These are phyloP conservation scores for Bovichtus diacanthus DNA, from an alignment of 2,797 vertebrate species.

Conservation along the genomic window DNA sequence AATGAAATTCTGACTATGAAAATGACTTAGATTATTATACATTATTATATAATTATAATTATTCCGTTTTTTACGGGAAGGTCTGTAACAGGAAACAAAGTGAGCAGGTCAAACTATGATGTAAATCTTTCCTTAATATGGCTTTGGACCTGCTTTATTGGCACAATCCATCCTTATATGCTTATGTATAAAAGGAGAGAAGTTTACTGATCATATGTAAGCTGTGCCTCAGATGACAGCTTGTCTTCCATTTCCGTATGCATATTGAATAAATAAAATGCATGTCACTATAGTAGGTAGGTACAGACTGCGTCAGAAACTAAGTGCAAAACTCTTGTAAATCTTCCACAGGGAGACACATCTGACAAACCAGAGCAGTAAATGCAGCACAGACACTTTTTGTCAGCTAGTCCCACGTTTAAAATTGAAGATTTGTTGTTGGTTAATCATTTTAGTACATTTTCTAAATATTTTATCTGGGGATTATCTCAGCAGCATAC, in stretches of 20 bases:
- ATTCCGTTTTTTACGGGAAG: background rate
- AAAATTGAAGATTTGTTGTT: background rate
- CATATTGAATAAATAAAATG: constrained; percentile 12
- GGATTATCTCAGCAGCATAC: constrained; percentile 12
- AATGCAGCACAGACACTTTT: constrained; percentile 7
- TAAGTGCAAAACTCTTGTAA: background rate
- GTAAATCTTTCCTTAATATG: background rate
- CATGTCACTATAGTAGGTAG: background rate
- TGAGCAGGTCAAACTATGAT: background rate
- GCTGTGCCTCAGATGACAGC: background rate
- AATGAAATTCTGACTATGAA: background rate
- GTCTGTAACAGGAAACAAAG: background rate
- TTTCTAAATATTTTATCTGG: constrained; percentile 9
- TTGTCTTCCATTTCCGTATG: background rate
- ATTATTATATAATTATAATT: background rate
- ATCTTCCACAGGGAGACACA: constrained; percentile 6
- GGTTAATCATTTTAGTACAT: background rate
- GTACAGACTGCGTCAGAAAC: background rate
- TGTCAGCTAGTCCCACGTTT: background rate
- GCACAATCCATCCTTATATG: background rate
- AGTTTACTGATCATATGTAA: background rate
- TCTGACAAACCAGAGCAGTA: background rate
- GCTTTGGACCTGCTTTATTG: background rate
- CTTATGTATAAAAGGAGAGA: background rate
- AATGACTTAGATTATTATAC: no score